Evolutionary conservation across 2,888 invertebrate genomes (phyloP), one percentile per base, ranked within the genome.

Genomic region (Melinaea marsaeus): DNA sequence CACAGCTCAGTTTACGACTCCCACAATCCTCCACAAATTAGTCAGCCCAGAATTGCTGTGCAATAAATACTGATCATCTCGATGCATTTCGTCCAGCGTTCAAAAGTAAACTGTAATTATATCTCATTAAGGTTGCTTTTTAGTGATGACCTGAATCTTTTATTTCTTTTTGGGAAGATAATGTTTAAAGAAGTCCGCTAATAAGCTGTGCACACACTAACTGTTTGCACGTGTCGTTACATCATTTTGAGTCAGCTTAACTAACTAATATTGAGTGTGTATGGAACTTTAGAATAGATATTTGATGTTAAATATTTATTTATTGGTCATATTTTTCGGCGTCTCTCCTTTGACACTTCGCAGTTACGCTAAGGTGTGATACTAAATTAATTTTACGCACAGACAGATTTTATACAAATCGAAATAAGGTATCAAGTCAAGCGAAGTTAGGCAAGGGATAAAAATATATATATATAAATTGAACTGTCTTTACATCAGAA

Each of bases 1-100:
- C 69, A 67, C 65, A 76, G 76, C 74, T 73, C 71, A 70, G 76
- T 86, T 88, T 86, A 88, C 79, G 81, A 79, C 78, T 71, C 79
- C 73, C 78, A 85, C 84, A 86, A 83, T 77, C 81, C 86, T 86
- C 89, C 86, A 88, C 90, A 89, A 89, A 90, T 90, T 90, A 90
- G 90, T 87, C 85, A 83, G 85, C 89, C 84, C 85, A 79, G 83
- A 86, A 87, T 85, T 83, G 81, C 85, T 80, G 77, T 89, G 89
- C 89, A 88, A 87, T 89, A 89, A 90, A 89, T 86, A 85, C 81
- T 78, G 78, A 80, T 85, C 80, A 84, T 81, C 77, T 75, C 77
- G 79, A 83, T 87, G 85, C 85, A 85, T 78, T 83, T 84, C 76
- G 73, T 76, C 79, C 75, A 73, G 60, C 13, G 37, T 58, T 5